Base-by-base conservation (phyloP, 1,140 invertebrate genomes). In the Lycorma delicatula region DNA sequence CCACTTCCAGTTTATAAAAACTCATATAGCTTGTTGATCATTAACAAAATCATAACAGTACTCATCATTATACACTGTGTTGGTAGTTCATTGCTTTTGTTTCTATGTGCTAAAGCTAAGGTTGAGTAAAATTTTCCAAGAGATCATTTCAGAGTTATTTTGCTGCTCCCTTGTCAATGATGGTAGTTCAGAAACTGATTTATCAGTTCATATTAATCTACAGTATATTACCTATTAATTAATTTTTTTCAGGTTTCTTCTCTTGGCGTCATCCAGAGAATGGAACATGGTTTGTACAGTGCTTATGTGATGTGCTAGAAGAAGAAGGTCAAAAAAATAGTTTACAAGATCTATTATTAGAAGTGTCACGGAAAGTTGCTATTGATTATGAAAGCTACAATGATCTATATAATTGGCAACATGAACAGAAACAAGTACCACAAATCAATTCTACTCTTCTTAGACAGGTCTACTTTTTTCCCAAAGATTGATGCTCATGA, bases 281-380 rank as follows among this genome's bases (percentile, higher is more conserved):
- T 25, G 82, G 82, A 0, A 83, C 83, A 0, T 87, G 84, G 84
- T 89, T 86, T 65, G 75, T 87, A 13, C 84, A 87, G 63, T 76
- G 78, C 26, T 66, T 89, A 6, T 81, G 78, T 55, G 64, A 75
- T 5, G 72, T 83, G 1, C 67, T 88, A 1, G 68, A 74, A 9
- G 67, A 77, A 28, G 60, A 77, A 63, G 69, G 70, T 26, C 54
- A 69, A 7, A 68, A 71, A 0, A 68, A 73, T 26, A 84, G 88
- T 66, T 64, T 88, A 1, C 60, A 83, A 16, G 75, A 70, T 47
- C 75, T 88, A 63, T 66, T 89, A 67, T 86, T 84, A 3, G 74
- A 75, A 48, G 84, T 85, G 0, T 77, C 79, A 49, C 75, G 78
- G 7, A 74, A 73, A 52, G 80, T 87, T n/a, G 82, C 82, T 0